Percentiles rank a stretch among this genome's conserved stretches.
Evolutionary conservation across 2,888 invertebrate genomes (phyloP).

Genomic region (Lymantria monacha): DNA sequence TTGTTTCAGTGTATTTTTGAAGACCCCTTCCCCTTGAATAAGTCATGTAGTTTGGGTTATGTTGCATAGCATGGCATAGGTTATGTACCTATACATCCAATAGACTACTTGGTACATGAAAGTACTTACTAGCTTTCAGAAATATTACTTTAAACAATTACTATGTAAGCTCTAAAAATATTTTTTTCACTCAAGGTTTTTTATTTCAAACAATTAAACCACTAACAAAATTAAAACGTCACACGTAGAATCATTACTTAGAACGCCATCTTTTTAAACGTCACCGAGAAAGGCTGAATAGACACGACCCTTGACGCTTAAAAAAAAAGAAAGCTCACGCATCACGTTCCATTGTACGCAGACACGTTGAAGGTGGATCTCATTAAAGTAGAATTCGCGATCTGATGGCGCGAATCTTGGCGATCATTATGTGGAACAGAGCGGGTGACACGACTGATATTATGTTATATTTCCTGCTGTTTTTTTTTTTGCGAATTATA

Average conservation of each 20-base stretch:
- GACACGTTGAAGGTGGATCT: slow-evolving; percentile 75
- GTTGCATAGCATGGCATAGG: no score
- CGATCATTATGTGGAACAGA: slow-evolving; percentile 73
- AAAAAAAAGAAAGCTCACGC: slow-evolving; percentile 70
- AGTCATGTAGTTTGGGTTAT: no score
- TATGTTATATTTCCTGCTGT: slow-evolving; percentile 10
- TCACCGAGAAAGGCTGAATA: slow-evolving; percentile 61
- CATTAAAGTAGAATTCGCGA: slow-evolving; percentile 75
- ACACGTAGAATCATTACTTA: slow-evolving; percentile 74
- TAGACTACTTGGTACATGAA: no score
- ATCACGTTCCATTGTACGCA: slow-evolving; percentile 73
- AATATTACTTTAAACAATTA: background rate
- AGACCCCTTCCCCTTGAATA: no score
- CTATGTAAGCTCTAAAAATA: slow-evolving; percentile 4
- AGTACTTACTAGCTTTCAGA: no score
- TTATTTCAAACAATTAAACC: slow-evolving; percentile 26
- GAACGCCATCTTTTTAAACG: slow-evolving; percentile 73
- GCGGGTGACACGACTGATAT: slow-evolving; percentile 27
- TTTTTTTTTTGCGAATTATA: slow-evolving; percentile 6
- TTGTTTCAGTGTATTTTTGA: no score
- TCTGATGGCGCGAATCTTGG: slow-evolving; percentile 75
- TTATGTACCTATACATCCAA: no score
- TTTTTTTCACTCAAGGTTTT: slow-evolving; percentile 1
- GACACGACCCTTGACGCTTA: slow-evolving; percentile 64
- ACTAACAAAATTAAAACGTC: slow-evolving; percentile 46